Evolutionary conservation across 2,888 invertebrate species (phyloP).

Genomic region (Philaethria dido): DNA sequence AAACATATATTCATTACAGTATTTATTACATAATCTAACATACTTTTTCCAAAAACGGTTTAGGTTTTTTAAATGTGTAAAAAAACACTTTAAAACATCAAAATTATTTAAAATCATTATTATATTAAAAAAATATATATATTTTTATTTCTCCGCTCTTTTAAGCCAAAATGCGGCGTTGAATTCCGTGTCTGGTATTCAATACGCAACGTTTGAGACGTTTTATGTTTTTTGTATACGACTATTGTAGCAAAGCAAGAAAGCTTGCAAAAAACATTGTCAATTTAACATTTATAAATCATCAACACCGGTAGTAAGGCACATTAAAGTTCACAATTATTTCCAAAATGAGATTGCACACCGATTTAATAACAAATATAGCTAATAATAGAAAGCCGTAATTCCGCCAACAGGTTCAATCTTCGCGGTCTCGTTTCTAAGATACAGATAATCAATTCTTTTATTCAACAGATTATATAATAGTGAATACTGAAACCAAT

Average conservation of each 20-base stretch:
- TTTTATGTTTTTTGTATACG: not conserved
- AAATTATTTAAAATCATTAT: too few species aligned
- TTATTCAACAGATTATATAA: slow-evolving; percentile 58
- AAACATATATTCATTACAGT: too few species aligned
- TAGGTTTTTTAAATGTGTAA: too few species aligned
- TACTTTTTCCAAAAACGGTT: too few species aligned
- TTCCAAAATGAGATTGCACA: slow-evolving; percentile 7
- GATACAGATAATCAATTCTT: slow-evolving; percentile 49
- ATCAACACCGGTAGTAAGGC: not conserved
- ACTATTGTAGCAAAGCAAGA: not conserved
- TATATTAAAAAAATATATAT: too few species aligned
- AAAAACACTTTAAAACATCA: too few species aligned
- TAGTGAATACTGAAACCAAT: slow-evolving; percentile 55
- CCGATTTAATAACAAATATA: slow-evolving; percentile 22
- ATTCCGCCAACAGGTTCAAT: slow-evolving; percentile 28
- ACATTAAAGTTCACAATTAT: not conserved
- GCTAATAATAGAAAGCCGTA: slow-evolving; percentile 25
- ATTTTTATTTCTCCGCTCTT: too few species aligned
- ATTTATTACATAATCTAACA: too few species aligned
- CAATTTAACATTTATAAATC: not conserved
- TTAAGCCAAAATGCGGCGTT: not conserved
- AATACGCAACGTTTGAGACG: too few species aligned
- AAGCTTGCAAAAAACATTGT: not conserved
- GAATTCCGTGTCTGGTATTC: too few species aligned
- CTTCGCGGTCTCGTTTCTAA: slow-evolving; percentile 41